Evolutionary conservation across 1,140 invertebrate species (phyloP).

Genomic region (Brachionus manjavacas): DNA sequence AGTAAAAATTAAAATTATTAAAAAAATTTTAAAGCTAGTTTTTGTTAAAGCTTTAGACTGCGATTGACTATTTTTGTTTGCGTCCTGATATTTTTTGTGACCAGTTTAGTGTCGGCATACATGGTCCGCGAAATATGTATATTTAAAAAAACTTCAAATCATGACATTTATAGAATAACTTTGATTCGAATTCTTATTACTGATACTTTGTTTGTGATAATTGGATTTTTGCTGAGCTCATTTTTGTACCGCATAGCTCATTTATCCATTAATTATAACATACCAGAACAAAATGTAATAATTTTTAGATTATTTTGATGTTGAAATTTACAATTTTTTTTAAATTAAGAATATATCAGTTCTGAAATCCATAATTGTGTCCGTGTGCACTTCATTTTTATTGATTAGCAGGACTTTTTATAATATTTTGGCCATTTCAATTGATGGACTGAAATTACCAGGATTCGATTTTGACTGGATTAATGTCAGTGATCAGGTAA

Average conservation of each 20-base stretch:
- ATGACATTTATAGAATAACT: constrained; percentile 42
- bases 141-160: constrained; percentile 46
- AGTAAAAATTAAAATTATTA: constrained; percentile 42
- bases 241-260: constrained; percentile 54
- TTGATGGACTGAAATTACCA: constrained; percentile 46
- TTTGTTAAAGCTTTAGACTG: constrained; percentile 43
- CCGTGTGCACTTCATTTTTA: constrained; percentile 50
- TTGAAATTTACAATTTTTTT: constrained; percentile 7
- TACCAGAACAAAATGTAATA: constrained; percentile 55
- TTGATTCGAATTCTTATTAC: constrained; percentile 52
- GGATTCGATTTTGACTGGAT: constrained; percentile 57
- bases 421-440: constrained; percentile 52
- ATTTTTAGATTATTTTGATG: not conserved
- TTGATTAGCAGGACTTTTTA: constrained; percentile 54
- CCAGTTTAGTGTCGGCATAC: constrained; percentile 51
- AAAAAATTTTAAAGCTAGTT: not conserved
- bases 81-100: constrained; percentile 50
- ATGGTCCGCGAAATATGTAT: constrained; percentile 44
- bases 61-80: constrained; percentile 47
- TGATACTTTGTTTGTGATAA: constrained; percentile 53
- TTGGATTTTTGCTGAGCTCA: constrained; percentile 49
- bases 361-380: constrained; percentile 50
- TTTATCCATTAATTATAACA: constrained; percentile 50
- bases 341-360: constrained; percentile 44
- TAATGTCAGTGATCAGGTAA: constrained; percentile 57